Evolutionary conservation across 2,113 vertebrate species (phyloP).

Genomic region (Corydoras maculifer): DNA sequence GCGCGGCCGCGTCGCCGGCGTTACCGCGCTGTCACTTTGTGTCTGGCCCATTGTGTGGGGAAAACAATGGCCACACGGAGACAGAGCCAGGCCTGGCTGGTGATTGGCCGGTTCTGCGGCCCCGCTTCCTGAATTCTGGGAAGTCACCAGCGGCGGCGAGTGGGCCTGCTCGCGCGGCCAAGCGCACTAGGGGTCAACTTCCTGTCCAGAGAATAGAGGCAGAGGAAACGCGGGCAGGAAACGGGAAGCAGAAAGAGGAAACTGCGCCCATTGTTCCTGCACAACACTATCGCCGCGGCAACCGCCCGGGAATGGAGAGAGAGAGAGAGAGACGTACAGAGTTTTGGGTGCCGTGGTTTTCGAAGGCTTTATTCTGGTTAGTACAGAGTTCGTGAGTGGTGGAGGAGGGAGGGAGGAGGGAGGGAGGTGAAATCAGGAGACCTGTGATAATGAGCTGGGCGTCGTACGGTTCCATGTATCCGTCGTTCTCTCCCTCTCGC

Average conservation of each 20-base stretch:
- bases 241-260: slow-evolving; percentile 76
- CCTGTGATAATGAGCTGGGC: slow-evolving; percentile 97
- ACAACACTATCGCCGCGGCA: slow-evolving; percentile 66
- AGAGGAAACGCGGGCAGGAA: slow-evolving; percentile 74
- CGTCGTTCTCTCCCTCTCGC: slow-evolving; percentile 82
- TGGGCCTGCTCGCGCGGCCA: slow-evolving; percentile 51
- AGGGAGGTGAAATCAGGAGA: slow-evolving; percentile 36
- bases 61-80: slow-evolving; percentile 68
- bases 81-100: slow-evolving; percentile 61
- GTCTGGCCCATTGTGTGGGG: slow-evolving; percentile 69
- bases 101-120: slow-evolving; percentile 62
- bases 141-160: slow-evolving; percentile 49
- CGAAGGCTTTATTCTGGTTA: slow-evolving; percentile 1
- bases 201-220: slow-evolving; percentile 69
- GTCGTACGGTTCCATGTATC: slow-evolving; percentile 94
- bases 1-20: slow-evolving; percentile 20
- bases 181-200: slow-evolving; percentile 54
- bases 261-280: slow-evolving; percentile 74
- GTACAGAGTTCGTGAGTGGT: not conserved
- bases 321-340: slow-evolving; percentile 35
- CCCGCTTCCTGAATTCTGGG: slow-evolving; percentile 71
- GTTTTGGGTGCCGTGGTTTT: slow-evolving; percentile 29
- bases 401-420: not conserved
- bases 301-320: slow-evolving; percentile 56
- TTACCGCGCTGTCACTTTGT: slow-evolving; percentile 51